Conservation (phyloP, 2,888 invertebrate genomes). For the Eilema caniola region DNA sequence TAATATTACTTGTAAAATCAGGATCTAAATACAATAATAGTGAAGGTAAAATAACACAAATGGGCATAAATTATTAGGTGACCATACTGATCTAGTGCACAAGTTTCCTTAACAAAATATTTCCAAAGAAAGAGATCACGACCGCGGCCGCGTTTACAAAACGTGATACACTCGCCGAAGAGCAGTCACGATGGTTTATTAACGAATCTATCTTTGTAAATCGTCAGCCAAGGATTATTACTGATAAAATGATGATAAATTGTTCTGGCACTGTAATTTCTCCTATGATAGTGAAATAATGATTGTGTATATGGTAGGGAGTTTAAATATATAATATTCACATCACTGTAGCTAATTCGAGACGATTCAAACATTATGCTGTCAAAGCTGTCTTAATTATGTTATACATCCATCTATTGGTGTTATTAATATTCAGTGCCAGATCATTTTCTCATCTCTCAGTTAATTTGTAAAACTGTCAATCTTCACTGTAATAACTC, state of each 20-base stretch:
- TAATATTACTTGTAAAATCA: neutral
- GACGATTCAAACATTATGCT: neutral
- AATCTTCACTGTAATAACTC: neutral
- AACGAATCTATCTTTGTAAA: slow-evolving; percentile 68
- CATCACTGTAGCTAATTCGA: neutral
- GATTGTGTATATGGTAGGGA: neutral
- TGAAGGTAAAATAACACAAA: neutral
- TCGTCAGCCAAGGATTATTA: slow-evolving; percentile 70
- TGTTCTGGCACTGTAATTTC: slow-evolving; percentile 46
- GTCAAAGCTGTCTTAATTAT: neutral
- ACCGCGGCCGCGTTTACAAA: slow-evolving; percentile 43
- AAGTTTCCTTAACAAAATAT: slow-evolving; percentile 32
- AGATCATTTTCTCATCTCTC: neutral
- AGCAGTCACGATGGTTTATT: slow-evolving; percentile 81
- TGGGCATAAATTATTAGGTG: neutral
- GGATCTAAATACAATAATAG: neutral
- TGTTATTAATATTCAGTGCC: neutral
- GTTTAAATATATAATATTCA: too few species aligned
- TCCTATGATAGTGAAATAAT: neutral
- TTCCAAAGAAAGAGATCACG: slow-evolving; percentile 61
- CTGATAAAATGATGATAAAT: slow-evolving; percentile 60
- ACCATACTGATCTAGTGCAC: slow-evolving; percentile 18
- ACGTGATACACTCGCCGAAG: slow-evolving; percentile 52
- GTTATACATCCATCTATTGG: neutral
- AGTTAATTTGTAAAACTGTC: neutral